Conservation (phyloP, 2,113 vertebrate genomes). For the Bothrops jararaca region DNA sequence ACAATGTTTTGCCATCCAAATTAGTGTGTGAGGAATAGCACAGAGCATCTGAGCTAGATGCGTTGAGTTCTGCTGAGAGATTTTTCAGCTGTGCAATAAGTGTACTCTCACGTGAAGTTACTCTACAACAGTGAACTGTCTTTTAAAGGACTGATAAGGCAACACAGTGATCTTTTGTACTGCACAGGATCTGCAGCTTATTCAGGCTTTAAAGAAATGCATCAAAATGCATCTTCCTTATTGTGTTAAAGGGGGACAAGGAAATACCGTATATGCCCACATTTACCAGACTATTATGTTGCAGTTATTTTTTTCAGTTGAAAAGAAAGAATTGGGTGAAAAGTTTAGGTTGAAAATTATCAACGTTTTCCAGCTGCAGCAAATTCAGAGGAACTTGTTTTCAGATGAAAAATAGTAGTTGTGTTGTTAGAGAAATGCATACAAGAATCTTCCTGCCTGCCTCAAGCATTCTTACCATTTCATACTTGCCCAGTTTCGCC, state of each 20-base stretch:
- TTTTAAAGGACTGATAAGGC: neutral
- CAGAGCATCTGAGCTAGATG: neutral
- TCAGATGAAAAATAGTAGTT: neutral
- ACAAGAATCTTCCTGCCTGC: slow-evolving; percentile 2
- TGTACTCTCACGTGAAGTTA: neutral
- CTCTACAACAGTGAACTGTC: too few relatives aligned
- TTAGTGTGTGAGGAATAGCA: neutral
- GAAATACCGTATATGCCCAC: neutral
- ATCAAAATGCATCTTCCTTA: neutral
- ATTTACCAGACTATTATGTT: neutral
- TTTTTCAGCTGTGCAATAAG: neutral
- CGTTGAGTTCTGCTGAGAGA: neutral
- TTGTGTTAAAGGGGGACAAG: neutral
- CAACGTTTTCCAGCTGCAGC: neutral
- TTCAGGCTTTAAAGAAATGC: neutral
- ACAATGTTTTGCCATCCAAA: neutral
- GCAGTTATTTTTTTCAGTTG: neutral
- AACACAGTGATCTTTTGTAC: neutral
- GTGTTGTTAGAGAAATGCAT: slow-evolving; percentile 9
- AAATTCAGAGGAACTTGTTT: slow-evolving; percentile 35
- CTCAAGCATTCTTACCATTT: slow-evolving; percentile 36
- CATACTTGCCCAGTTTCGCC: slow-evolving; percentile 58
- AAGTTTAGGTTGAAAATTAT: neutral
- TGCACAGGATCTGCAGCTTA: neutral
- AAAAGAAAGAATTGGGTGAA: neutral